Percentiles rank a stretch among this genome's conserved stretches.
phyloP scores from a whole-genome alignment of 2,888 invertebrate species.

The Parnassius mnemosyne region DNA sequence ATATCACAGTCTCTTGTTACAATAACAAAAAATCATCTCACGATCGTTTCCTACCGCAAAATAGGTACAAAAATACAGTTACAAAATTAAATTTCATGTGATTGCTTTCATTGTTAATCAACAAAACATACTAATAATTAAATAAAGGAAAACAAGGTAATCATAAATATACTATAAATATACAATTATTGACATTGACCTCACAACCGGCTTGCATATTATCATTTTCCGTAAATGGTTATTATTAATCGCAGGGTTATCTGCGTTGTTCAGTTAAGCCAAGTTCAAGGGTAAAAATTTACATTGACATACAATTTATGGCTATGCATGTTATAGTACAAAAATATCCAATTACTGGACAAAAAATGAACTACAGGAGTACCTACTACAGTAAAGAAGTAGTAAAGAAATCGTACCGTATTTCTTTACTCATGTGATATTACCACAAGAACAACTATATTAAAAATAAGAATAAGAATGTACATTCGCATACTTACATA shows the following conservation, averaged over 20 bases:
- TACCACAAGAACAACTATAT: neutral
- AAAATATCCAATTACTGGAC: constrained; percentile 6
- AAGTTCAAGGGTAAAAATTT: constrained; percentile 14
- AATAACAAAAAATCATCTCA: too few relatives aligned
- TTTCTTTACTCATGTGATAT: too few relatives aligned
- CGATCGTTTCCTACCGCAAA: too few relatives aligned
- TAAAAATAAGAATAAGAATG: neutral
- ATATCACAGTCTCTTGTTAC: too few relatives aligned
- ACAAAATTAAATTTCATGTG: too few relatives aligned
- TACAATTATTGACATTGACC: constrained; percentile 11
- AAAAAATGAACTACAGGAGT: neutral
- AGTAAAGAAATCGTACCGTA: too few relatives aligned
- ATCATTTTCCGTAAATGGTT: neutral
- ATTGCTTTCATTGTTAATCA: too few relatives aligned
- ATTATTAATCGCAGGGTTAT: constrained; percentile 16
- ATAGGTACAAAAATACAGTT: too few relatives aligned
- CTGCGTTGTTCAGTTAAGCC: constrained; percentile 13
- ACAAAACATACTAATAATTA: too few relatives aligned
- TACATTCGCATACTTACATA: neutral
- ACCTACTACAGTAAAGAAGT: too few relatives aligned
- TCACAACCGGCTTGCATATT: neutral
- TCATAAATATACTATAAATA: constrained; percentile 14
- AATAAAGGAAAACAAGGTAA: constrained; percentile 1
- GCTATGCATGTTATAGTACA: neutral
- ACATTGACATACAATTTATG: constrained; percentile 7